phyloP scores from a whole-genome alignment of 2,113 vertebrate genomes.

The Willisornis vidua region DNA sequence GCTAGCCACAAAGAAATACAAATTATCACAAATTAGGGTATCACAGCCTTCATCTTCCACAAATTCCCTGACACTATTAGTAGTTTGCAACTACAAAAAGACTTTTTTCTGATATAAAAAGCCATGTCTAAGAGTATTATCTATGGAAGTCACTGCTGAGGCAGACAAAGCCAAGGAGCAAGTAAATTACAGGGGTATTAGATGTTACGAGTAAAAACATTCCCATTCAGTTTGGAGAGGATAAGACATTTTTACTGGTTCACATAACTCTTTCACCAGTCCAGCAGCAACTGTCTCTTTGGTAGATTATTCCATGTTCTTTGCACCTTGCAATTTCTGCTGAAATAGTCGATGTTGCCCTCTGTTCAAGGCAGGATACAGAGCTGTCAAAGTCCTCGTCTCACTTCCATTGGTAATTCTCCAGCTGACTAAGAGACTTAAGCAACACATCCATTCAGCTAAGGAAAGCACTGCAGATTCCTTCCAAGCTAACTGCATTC shows the following conservation, averaged over 20 bases:
- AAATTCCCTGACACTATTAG: neutral
- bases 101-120: neutral
- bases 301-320: conserved; percentile 13
- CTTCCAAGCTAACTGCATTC: neutral
- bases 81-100: neutral
- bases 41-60: neutral
- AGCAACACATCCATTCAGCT: conserved; percentile 24
- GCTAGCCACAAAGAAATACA: neutral
- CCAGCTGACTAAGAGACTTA: conserved; percentile 35
- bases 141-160: neutral
- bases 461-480: neutral
- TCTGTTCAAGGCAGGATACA: conserved; percentile 17
- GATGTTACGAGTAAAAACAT: neutral
- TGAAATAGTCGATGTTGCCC: neutral
- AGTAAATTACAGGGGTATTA: neutral
- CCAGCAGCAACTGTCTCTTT: neutral
- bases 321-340: conserved; percentile 20
- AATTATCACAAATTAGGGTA: neutral
- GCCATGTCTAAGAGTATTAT: neutral
- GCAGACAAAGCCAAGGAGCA: neutral
- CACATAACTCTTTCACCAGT: neutral
- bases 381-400: conserved; percentile 32
- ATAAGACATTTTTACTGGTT: neutral
- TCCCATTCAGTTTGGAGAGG: neutral
- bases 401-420: conserved; percentile 43